These are phyloP conservation scores for Heteromormyrus szaboi DNA, from an alignment of 2,797 vertebrate species.

Conservation along the genomic window DNA sequence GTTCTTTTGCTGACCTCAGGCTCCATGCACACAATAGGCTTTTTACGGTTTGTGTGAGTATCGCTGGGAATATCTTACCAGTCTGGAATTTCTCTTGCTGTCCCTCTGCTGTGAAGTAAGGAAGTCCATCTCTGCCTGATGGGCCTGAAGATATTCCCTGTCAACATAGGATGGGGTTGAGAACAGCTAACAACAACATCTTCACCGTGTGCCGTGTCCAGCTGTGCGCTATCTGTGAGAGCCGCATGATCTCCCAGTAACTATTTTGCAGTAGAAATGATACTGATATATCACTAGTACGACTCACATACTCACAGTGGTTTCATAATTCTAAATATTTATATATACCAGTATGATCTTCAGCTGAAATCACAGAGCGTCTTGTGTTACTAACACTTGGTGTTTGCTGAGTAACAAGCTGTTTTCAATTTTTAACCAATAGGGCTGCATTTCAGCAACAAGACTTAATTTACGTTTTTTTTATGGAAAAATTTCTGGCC, in stretches of 20 bases:
- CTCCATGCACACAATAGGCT: background rate
- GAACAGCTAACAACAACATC: background rate
- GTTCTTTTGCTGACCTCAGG: background rate
- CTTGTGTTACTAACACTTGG: background rate
- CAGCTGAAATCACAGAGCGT: background rate
- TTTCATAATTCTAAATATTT: background rate
- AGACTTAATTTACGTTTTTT: background rate
- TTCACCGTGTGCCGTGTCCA: background rate
- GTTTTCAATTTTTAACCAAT: background rate
- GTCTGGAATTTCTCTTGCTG: slow-evolving; percentile 80
- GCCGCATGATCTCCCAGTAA: background rate
- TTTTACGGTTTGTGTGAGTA: background rate
- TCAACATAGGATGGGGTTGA: background rate
- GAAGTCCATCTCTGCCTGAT: slow-evolving; percentile 83
- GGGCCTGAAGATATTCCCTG: slow-evolving; percentile 80
- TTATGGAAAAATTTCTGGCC: background rate
- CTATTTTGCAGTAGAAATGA: background rate
- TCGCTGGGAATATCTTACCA: slow-evolving; percentile 66
- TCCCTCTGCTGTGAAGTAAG: slow-evolving; percentile 78
- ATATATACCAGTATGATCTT: background rate
- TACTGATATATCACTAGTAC: background rate
- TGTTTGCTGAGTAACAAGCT: background rate
- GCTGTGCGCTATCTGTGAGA: background rate
- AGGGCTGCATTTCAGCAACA: background rate
- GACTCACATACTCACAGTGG: background rate